Evolutionary conservation across 2,113 vertebrate genomes (phyloP).

Genomic region (Gadus macrocephalus): DNA sequence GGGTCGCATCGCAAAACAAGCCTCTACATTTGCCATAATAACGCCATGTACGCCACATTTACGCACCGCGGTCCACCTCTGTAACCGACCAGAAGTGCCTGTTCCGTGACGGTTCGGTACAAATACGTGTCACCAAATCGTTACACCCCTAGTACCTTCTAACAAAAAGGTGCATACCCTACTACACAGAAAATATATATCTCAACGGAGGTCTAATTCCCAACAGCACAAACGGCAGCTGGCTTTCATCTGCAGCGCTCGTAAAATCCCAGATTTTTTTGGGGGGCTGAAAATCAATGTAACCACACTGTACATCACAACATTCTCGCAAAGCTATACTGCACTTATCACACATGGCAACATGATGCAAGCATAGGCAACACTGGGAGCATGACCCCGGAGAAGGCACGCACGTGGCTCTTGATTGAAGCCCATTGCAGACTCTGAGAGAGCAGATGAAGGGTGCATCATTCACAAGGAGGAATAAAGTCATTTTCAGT

Average conservation of each 20-base stretch:
- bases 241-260: neutral
- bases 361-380: constrained; percentile 26
- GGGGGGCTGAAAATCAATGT: constrained; percentile 26
- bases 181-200: constrained; percentile 38
- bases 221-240: neutral
- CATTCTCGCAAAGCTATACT: constrained; percentile 21
- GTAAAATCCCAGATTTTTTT: constrained; percentile 12
- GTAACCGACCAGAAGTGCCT: too few species aligned
- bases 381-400: constrained; percentile 7
- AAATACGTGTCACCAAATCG: too few species aligned
- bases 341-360: constrained; percentile 36
- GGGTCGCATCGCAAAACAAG: too few species aligned
- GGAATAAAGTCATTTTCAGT: constrained; percentile 56
- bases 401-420: constrained; percentile 24
- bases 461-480: constrained; percentile 52
- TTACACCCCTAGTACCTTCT: too few species aligned
- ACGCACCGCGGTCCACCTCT: too few species aligned
- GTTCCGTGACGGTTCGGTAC: too few species aligned
- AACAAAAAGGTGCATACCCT: constrained; percentile 20
- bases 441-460: constrained; percentile 44
- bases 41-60: too few species aligned
- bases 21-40: too few species aligned
- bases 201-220: constrained; percentile 23
- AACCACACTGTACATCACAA: constrained; percentile 37
- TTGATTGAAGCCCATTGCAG: constrained; percentile 44